Evolutionary conservation across 2,797 vertebrate genomes (phyloP), one percentile per base, ranked within the genome.

Genomic region (Brotula barbata): DNA sequence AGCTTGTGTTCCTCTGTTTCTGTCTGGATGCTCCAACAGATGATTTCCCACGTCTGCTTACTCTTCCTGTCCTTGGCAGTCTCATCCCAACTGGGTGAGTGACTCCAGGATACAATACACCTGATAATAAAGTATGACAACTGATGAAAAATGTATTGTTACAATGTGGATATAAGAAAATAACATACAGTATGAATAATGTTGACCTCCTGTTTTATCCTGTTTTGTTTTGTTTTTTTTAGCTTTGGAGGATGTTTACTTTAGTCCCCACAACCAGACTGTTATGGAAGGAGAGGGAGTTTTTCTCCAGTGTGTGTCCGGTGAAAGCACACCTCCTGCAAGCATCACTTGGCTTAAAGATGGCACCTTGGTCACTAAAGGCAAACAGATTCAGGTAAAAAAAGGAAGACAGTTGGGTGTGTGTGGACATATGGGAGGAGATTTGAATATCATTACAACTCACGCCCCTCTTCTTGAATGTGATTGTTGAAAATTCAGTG

Each of bases 291-390:
- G 90, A 59, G 79, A 83, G 4, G 77, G 58, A 0, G 88, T 89
- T 61, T 92, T 87, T 69, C 74, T 93, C 45, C 89, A 85, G 80
- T 93, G 92, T 81, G 89, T 93, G 33, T 93, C 92, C 0, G 92
- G 92, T 19, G 90, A 92, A 40, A 92, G 91, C 69, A 87, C 64
- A 0, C 87, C 90, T 68, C 69, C 87, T 42, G 89, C 91, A 3
- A 65, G 58, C 55, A 89, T 93, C 76, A 80, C 73, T 41, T 93
- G 92, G 92, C 71, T 89, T 45, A 93, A 90, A 81, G 90, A 91
- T 53, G 88, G 85, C 31, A 54, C 13, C 5, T 13, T 48, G 36
- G 65, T 88, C 48, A 83, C 61, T 17, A 81, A 71, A 79, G 90
- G 91, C 16, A 74, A 61, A 70, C 90, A 89, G 64, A 88, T 91